phyloP scores from a whole-genome alignment of 1,140 invertebrate genomes.

The Bombus turneri region DNA sequence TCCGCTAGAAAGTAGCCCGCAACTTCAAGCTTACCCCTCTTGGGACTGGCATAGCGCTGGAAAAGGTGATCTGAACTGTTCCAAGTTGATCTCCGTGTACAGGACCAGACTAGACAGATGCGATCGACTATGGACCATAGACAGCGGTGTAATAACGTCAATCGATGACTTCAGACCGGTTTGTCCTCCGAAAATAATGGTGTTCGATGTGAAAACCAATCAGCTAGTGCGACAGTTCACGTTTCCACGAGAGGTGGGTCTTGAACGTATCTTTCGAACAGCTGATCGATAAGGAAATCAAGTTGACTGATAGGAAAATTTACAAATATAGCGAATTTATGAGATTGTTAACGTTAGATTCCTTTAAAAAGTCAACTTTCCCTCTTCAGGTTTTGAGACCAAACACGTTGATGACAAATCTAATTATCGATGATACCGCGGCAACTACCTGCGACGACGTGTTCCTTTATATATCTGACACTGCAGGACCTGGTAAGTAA shows the following conservation, averaged over 20 bases:
- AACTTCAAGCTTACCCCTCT: constrained; percentile 88
- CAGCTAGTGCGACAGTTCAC: constrained; percentile 84
- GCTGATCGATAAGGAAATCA: no score
- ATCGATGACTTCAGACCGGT: constrained; percentile 88
- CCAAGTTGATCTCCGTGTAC: constrained; percentile 90
- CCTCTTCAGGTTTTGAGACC: constrained; percentile 85
- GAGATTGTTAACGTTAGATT: no score
- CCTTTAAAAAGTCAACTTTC: not conserved
- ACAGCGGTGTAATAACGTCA: constrained; percentile 88
- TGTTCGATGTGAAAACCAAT: constrained; percentile 89
- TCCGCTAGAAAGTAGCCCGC: constrained; percentile 86
- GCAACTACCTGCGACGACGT: constrained; percentile 88
- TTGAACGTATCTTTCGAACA: no score
- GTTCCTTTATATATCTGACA: constrained; percentile 90
- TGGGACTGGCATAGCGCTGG: constrained; percentile 90
- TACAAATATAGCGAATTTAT: not conserved
- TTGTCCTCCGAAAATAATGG: constrained; percentile 90
- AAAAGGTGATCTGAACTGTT: constrained; percentile 87
- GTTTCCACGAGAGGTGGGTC: constrained; percentile 77
- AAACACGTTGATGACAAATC: constrained; percentile 88
- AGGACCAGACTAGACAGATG: constrained; percentile 88
- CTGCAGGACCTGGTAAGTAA: constrained; percentile 87
- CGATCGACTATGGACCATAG: constrained; percentile 89
- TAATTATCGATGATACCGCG: constrained; percentile 88
- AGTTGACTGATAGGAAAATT: not conserved